Percentiles rank a stretch among this genome's conserved stretches.
Evolutionary conservation across 1,140 invertebrate species (phyloP).

Genomic region (Nephotettix cincticeps): DNA sequence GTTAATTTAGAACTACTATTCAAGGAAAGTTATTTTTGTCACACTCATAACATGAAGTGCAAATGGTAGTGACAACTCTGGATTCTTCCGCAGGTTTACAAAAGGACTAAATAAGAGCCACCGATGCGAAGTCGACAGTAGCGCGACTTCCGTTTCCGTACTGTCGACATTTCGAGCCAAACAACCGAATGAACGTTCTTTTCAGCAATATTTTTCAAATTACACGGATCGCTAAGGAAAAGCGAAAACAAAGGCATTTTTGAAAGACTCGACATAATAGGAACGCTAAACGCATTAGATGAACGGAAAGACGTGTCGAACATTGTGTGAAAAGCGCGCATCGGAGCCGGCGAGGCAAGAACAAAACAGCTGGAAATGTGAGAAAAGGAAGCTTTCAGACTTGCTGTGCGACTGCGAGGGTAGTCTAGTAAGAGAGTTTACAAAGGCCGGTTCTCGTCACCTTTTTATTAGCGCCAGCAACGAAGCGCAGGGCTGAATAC

Average conservation of each 20-base stretch:
- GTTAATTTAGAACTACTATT: no score
- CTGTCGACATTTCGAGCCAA: neutral
- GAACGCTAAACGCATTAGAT: constrained; percentile 6
- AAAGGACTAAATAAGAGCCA: neutral
- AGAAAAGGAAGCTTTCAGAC: constrained; percentile 9
- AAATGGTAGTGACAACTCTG: no score
- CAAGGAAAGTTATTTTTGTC: no score
- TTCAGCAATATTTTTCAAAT: neutral
- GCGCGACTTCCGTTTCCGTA: neutral
- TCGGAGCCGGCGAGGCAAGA: neutral
- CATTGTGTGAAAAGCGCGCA: constrained; percentile 6
- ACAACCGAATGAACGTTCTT: constrained; percentile 9
- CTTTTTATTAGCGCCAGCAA: neutral
- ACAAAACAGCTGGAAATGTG: constrained; percentile 7
- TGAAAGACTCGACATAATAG: neutral
- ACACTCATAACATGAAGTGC: no score
- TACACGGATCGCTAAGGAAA: constrained; percentile 6
- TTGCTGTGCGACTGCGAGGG: neutral
- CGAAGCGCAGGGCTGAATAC: neutral
- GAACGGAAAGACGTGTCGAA: neutral
- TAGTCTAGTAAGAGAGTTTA: neutral
- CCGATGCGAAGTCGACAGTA: neutral
- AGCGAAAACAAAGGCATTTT: neutral
- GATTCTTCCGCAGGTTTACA: no score
- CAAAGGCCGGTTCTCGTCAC: neutral